These are phyloP conservation scores for Eucidaris tribuloides DNA, from an alignment of 35 echinoderm and acorn worm species.

Conservation along the genomic window DNA sequence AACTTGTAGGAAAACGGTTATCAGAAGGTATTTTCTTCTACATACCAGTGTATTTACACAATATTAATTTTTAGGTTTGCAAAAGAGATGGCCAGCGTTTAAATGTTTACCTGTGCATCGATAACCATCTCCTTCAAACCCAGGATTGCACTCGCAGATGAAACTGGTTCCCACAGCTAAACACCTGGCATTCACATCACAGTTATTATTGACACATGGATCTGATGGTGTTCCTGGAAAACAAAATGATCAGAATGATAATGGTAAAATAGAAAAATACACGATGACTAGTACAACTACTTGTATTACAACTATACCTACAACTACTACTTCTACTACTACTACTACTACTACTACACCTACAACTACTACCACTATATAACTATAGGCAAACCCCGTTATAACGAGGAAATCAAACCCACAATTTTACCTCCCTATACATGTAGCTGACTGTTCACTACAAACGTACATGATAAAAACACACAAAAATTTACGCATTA, in stretches of 20 bases:
- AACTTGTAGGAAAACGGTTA: neutral
- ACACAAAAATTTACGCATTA: too few species aligned
- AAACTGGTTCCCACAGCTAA: conserved; percentile 9
- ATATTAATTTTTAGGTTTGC: too few species aligned
- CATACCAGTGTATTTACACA: too few species aligned
- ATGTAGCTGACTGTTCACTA: too few species aligned
- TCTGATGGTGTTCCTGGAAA: conserved; percentile 19
- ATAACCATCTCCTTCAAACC: conserved; percentile 68
- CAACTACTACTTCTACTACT: neutral
- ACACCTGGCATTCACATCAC: conserved; percentile 79
- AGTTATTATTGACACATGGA: conserved; percentile 58
- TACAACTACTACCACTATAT: too few species aligned
- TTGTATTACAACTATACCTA: too few species aligned
- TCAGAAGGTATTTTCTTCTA: too few species aligned
- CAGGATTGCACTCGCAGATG: conserved; percentile 48
- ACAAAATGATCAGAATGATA: neutral
- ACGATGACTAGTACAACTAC: neutral
- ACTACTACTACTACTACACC: too few species aligned
- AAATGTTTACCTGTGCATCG: conserved; percentile 50
- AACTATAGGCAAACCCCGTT: too few species aligned
- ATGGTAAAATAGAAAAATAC: too few species aligned
- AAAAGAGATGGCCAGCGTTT: too few species aligned
- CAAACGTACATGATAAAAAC: too few species aligned
- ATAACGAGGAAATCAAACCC: neutral
- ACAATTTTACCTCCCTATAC: neutral